phyloP scores from a whole-genome alignment of 1,140 invertebrate genomes.

The Cyphomyrmex costatus region DNA sequence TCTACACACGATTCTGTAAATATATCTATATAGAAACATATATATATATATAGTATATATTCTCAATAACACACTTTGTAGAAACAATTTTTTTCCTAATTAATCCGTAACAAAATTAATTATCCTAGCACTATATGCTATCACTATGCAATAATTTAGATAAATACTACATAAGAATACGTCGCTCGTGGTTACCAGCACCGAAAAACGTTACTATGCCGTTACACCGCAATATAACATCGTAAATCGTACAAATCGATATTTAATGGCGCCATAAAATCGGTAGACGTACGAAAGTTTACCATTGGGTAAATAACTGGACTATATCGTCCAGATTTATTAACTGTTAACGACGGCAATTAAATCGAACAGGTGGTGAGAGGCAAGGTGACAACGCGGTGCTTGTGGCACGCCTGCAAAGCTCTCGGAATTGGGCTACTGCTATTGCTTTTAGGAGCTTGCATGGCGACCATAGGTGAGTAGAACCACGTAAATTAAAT shows the following conservation, averaged over 20 bases:
- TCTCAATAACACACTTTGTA: constrained; percentile 6
- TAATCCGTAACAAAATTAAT: neutral
- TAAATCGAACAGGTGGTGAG: constrained; percentile 89
- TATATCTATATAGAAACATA: neutral
- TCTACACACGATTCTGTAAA: constrained; percentile 14
- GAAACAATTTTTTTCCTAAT: constrained; percentile 23
- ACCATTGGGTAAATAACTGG: constrained; percentile 32
- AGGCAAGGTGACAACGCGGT: constrained; percentile 94
- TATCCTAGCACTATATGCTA: constrained; percentile 5
- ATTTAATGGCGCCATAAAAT: constrained; percentile 37
- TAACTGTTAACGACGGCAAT: constrained; percentile 79
- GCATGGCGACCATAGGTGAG: constrained; percentile 96
- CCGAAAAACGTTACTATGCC: constrained; percentile 27
- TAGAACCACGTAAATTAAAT: constrained; percentile 69
- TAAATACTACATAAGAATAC: constrained; percentile 11
- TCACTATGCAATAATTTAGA: constrained; percentile 26
- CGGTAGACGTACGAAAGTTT: neutral
- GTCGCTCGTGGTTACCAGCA: constrained; percentile 11
- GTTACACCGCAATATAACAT: constrained; percentile 34
- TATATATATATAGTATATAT: too few species aligned
- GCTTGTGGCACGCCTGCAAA: constrained; percentile 96
- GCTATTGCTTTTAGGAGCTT: constrained; percentile 94
- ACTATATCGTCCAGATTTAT: constrained; percentile 63
- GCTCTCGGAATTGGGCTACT: constrained; percentile 94
- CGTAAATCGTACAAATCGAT: constrained; percentile 39